Base-by-base conservation (phyloP, 2,113 vertebrate species). In the Oncorhynchus keta region DNA sequence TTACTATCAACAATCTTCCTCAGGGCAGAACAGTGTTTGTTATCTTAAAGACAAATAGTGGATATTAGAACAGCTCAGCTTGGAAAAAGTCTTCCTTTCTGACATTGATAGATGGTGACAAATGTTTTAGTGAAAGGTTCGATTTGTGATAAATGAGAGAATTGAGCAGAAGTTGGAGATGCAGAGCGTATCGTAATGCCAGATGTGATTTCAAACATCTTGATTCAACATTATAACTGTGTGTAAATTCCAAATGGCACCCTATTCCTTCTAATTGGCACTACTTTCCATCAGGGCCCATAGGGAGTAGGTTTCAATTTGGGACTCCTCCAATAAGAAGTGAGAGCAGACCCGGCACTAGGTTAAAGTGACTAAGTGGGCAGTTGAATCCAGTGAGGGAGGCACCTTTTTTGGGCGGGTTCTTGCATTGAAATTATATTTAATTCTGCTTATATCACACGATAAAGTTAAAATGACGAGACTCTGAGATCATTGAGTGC, bases 61-160 rank as follows among this genome's bases (percentile, higher is more conserved):
- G 73, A 59, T 45, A 72, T 68, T 24, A 76, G 61, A 81, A 71
- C 76, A 55, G 55, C 83, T 81, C 70, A 74, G 81, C 64, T 75
- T 87, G 85, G 85, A 89, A 84, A 80, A 88, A 84, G 76, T 82
- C 79, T 86, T 71, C 26, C 55, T 3, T 59, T 68, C 80, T 87
- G 88, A 90, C 82, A 90, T 85, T 92, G 92, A 93, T 89, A 72
- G 83, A 93, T 90, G 87, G 83, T 81, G 86, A 91, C 87, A 84
- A 87, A 91, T 87, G 84, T 81, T 81, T 86, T 85, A 89, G 74
- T 92, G 92, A 93, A 91, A 92, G 91, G 73, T 89, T 74, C 77
- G 90, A 87, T 85, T 88, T 81, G 84, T 92, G 89, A 92, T 88
- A 84, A 91, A 93, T 89, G 82, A 83, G 83, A 83, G 83, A 82